These are phyloP conservation scores for Anthophora plumipes DNA, from an alignment of 2,888 invertebrate species.

Conservation along the genomic window DNA sequence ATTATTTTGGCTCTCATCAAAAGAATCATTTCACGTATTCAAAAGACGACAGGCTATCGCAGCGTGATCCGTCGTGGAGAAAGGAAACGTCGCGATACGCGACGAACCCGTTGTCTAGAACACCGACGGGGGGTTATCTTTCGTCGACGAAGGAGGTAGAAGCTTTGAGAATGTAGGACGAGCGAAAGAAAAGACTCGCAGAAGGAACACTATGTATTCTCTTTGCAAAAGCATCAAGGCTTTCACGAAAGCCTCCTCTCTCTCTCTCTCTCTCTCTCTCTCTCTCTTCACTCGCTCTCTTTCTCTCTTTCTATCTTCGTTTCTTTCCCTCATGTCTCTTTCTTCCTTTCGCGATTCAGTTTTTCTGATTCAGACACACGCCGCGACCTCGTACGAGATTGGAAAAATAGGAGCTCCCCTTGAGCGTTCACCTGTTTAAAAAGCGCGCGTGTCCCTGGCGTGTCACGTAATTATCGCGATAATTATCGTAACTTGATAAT, in stretches of 20 bases:
- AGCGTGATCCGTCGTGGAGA: conserved; percentile 32
- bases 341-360: background rate
- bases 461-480: conserved; percentile 5
- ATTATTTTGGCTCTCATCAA: background rate
- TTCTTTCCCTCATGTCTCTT: background rate
- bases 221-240: conserved; percentile 34
- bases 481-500: conserved; percentile 39
- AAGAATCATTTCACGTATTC: conserved; percentile 23
- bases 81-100: conserved; percentile 36
- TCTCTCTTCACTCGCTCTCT: background rate
- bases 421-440: conserved; percentile 28
- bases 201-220: conserved; percentile 51
- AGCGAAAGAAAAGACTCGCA: conserved; percentile 39
- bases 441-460: background rate
- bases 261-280: background rate
- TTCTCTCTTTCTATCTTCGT: background rate
- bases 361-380: conserved; percentile 38
- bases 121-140: conserved; percentile 31
- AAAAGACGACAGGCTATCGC: conserved; percentile 25
- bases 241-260: conserved; percentile 15
- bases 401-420: conserved; percentile 47
- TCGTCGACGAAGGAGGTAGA: conserved; percentile 8
- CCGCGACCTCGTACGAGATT: conserved; percentile 43
- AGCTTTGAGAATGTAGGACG: conserved; percentile 55
- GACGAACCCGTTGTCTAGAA: conserved; percentile 28